Base-by-base conservation (phyloP, 2,113 vertebrate species). In the Morone chrysops region DNA sequence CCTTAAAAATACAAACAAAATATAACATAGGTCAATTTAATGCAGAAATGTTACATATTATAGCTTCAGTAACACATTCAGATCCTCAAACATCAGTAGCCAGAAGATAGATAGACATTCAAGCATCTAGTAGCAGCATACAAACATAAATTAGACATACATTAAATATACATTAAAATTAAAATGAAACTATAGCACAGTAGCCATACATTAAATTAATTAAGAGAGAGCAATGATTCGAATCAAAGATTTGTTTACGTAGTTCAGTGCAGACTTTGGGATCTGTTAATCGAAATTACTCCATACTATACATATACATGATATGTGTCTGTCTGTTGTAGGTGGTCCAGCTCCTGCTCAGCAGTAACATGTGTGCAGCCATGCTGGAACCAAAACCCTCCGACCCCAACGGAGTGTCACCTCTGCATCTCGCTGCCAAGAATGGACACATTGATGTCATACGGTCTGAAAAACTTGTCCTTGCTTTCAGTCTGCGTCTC, bases 381-480 rank as follows among this genome's bases (percentile, higher is more conserved):
- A 95, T 99, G 95, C 82, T 99, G 92, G 98, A 99, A 84, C 97
- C 98, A 1, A 97, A 97, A 76, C 97, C 97, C 75, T 97, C 96
- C 0, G 97, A 99, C 93, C 97, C 97, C 84, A 99, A 99, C 0
- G 97, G 98, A 81, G 97, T 98, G 93, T 99, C 98, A 82, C 97
- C 98, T 31, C 94, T 99, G 82, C 98, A 99, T 92, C 95, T 99
- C 9, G 98, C 98, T 0, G 98, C 98, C 82, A 99, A 99, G 95
- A 99, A 99, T 0, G 98, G 98, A 69, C 98, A 99, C 95, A 99
- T 99, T 0, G 98, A 99, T 86, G 98, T 99, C 86, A 99, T 99
- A 93, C 96, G 97, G 98, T 99, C 54, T 79, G 91, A 84, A 66
- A 47, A 31, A 50, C 17, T 11, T 51, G 61, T 56, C 22, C 41